Conservation (phyloP, 2,888 invertebrate species). For the Aleiodes alternator region DNA sequence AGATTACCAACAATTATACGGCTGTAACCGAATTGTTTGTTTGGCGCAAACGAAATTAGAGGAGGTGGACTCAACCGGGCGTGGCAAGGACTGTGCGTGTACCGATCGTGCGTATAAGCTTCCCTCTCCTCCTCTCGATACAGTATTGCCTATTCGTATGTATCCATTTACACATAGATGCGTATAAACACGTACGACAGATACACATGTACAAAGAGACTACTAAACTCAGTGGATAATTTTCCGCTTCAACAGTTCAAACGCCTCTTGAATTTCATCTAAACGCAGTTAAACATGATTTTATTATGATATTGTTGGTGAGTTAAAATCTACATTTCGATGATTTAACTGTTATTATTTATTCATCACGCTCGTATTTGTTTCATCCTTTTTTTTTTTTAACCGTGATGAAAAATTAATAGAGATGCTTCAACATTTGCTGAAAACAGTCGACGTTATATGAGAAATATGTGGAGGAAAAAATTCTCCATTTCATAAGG, state of each 20-base stretch:
- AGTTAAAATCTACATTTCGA: background rate
- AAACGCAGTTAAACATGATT: constrained; percentile 21
- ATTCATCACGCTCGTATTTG: background rate
- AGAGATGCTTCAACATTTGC: background rate
- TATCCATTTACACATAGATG: constrained; percentile 1
- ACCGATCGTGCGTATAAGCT: constrained; percentile 32
- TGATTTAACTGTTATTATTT: background rate
- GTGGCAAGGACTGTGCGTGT: constrained; percentile 43
- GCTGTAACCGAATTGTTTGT: constrained; percentile 66
- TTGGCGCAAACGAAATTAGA: constrained; percentile 61
- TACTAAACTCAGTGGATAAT: constrained; percentile 30
- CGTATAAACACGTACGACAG: constrained; percentile 16
- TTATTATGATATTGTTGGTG: background rate
- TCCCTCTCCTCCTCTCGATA: background rate
- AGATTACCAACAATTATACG: constrained; percentile 70
- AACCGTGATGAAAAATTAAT: background rate
- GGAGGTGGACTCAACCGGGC: constrained; percentile 42
- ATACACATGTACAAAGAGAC: constrained; percentile 36
- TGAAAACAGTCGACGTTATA: background rate
- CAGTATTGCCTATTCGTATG: background rate
- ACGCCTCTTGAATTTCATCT: constrained; percentile 17
- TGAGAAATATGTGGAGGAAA: constrained; percentile 19
- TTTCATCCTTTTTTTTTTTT: background rate
- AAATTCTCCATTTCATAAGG: constrained; percentile 62
- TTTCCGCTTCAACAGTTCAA: constrained; percentile 20